These are phyloP conservation scores for Diceros bicornis DNA, from an alignment of 2,797 vertebrate species.

Conservation along the genomic window DNA sequence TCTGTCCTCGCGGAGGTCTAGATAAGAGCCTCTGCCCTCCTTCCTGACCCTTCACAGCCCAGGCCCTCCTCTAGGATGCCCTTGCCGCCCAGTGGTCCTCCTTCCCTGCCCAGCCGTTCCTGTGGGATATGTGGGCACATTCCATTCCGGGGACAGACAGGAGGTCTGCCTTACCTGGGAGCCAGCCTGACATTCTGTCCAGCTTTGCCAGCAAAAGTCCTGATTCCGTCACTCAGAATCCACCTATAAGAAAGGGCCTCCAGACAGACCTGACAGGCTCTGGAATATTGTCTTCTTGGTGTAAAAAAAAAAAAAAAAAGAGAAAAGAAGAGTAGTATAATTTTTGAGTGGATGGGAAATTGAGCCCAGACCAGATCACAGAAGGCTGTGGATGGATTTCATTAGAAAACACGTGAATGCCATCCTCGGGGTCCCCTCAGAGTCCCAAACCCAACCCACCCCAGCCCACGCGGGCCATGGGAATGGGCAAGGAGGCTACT, in stretches of 20 bases:
- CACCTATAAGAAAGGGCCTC: not conserved
- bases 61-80: not conserved
- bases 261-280: not conserved
- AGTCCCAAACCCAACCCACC: not conserved
- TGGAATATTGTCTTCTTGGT: not conserved
- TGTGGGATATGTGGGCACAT: not conserved
- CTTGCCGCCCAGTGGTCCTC: not conserved
- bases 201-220: not conserved
- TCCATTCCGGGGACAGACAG: not conserved
- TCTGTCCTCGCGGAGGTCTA: not conserved
- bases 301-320: not conserved
- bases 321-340: not conserved
- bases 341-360: not conserved
- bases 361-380: not conserved
- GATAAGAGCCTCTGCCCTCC: not conserved
- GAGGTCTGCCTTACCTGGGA: not conserved
- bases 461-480: not conserved
- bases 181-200: not conserved
- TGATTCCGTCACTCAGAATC: not conserved
- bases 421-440: not conserved
- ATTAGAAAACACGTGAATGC: not conserved
- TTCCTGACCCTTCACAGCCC: not conserved
- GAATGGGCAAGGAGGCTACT: too few species aligned
- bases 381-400: not conserved
- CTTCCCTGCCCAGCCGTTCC: not conserved